A percentile compares a stretch with the other conserved stretches of the same genome.
Evolutionary conservation across 2,113 vertebrate genomes (phyloP).

Genomic region (Crotalus viridis): DNA sequence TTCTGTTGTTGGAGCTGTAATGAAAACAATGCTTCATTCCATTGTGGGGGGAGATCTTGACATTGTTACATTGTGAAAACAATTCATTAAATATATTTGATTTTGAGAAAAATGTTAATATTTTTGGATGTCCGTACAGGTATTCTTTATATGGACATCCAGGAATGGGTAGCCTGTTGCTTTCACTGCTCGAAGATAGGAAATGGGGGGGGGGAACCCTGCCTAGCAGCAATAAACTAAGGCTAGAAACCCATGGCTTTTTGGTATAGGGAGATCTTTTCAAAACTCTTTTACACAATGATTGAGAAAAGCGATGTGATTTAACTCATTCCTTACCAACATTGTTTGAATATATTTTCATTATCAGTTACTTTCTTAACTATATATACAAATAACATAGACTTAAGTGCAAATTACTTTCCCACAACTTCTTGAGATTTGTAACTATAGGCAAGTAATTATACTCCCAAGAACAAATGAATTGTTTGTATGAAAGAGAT

Average conservation of each 20-base stretch:
- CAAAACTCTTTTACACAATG: not conserved
- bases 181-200: not conserved
- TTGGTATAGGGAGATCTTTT: not conserved
- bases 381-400: not conserved
- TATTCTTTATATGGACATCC: not conserved
- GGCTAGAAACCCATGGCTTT: not conserved
- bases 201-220: not conserved
- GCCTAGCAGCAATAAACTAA: not conserved
- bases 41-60: not conserved
- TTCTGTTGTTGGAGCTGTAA: not conserved
- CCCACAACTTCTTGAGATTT: not conserved
- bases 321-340: not conserved
- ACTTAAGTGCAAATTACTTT: not conserved
- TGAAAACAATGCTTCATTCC: not conserved
- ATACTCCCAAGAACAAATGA: slow-evolving; percentile 1
- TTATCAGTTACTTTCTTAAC: not conserved
- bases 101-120: not conserved
- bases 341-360: not conserved
- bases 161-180: not conserved
- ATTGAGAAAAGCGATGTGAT: not conserved
- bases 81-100: not conserved
- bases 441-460: not conserved
- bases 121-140: not conserved
- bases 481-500: not conserved
- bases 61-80: not conserved